These are phyloP conservation scores for Pseudanteris insignis DNA, from an alignment of 2,888 invertebrate genomes.

Conservation along the genomic window DNA sequence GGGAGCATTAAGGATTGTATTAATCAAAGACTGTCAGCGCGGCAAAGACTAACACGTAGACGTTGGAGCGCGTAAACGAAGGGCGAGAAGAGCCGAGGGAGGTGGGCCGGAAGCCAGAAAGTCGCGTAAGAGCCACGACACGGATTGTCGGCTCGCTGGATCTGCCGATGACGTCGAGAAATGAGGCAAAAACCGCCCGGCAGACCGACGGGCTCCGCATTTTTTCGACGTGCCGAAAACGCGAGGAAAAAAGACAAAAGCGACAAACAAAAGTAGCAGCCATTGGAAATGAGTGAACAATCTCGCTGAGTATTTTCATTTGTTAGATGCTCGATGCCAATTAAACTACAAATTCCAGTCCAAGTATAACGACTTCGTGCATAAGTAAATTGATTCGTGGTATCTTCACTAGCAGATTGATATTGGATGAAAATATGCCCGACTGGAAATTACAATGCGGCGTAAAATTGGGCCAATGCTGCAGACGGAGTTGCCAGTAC, in stretches of 20 bases:
- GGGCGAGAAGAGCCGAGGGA: constrained; percentile 32
- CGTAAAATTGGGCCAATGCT: too few relatives aligned
- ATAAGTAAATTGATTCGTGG: too few relatives aligned
- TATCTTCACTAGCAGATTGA: too few relatives aligned
- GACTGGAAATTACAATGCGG: too few relatives aligned
- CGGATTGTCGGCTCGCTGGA: constrained; percentile 54
- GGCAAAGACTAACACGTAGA: constrained; percentile 49
- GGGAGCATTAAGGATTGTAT: constrained; percentile 64
- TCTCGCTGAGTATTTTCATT: constrained; percentile 34
- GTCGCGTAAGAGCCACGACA: constrained; percentile 54
- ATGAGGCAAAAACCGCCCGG: constrained; percentile 61
- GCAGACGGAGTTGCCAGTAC: too few relatives aligned
- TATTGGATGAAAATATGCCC: too few relatives aligned
- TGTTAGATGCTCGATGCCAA: constrained; percentile 27
- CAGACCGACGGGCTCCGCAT: constrained; percentile 60
- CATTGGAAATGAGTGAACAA: constrained; percentile 34
- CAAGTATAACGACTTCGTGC: too few relatives aligned
- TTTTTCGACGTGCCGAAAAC: constrained; percentile 36
- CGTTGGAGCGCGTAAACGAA: constrained; percentile 26
- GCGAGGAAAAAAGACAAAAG: constrained; percentile 12
- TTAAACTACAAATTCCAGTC: too few relatives aligned
- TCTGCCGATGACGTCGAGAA: constrained; percentile 66
- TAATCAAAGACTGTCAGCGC: constrained; percentile 65
- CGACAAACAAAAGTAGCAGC: constrained; percentile 15
- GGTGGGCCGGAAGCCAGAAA: constrained; percentile 44